Evolutionary conservation across 2,113 vertebrate species (phyloP), one percentile per base, ranked within the genome.

Genomic region (Trachemys scripta): DNA sequence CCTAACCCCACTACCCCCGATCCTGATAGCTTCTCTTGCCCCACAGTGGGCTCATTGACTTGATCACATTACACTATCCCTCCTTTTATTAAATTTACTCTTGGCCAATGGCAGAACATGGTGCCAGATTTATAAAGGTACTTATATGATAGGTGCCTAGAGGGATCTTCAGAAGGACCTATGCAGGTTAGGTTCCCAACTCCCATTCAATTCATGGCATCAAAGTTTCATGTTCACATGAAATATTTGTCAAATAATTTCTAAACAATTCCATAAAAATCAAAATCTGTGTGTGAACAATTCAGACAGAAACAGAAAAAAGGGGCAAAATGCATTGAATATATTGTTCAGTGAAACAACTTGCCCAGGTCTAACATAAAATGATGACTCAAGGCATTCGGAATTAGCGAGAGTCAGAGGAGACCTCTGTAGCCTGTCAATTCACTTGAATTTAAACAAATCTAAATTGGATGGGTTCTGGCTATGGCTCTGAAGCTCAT

Each of bases 281-380:
- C 11, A 49, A 59, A 42, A 12, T 8, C 65, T 82, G 4, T 1
- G 1, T 16, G 25, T 19, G 45, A 38, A 90, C 69, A 59, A 94
- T 27, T 22, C 45, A 57, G 79, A 57, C 5, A 35, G 16, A 0
- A 0, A 6, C 5, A 6, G 13, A 92, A 45, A 13, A 25, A 42
- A 27, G 9, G 0, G 0, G 11, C 29, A 0, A 50, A 1, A 78
- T 31, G 0, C 13, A 10, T 17, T 29, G 0, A 0, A 54, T 27
- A 2, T 10, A 9, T 2, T 8, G 31, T 29, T 80, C 1, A 0
- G 5, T 0, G 0, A 24, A 6, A 42, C 20, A n/a, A 31, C 20
- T 69, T 65, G 45, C 31, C 49, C 45, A 50, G 29, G 6, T 35
- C 76, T 49, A 8, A 17, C 38, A 50, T 22, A 38, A 35, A 38